Evolutionary conservation across 2,797 vertebrate genomes (phyloP), one percentile per base, ranked within the genome.

Genomic region (Austrolebias charrua): DNA sequence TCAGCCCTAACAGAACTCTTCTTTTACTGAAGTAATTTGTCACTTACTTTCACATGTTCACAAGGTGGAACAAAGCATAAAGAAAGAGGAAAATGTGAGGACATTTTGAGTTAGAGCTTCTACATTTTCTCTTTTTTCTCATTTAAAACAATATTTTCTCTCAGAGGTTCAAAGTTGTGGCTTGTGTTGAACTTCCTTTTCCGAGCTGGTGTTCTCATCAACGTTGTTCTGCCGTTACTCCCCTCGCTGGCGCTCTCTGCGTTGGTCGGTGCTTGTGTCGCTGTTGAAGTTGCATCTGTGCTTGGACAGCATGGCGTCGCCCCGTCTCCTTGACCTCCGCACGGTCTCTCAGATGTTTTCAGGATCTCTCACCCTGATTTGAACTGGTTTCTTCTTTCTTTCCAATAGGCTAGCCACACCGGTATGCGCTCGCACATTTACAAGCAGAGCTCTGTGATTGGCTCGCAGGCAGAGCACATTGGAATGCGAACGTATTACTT

Each of bases 401-500:
- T 46, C 70, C 78, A 46, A 16, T 84, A 98, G 96, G 96, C 95
- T 48, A 93, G 93, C 87, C 95, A 97, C 79, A 93, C 93, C 0
- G 96, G 96, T 49, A 96, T 97, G 95, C 89, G 95, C 75, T 94
- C 95, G 0, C 95, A 95, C 83, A 96, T 96, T 92, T 94, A 94
- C 82, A 94, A 93, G 75, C 92, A 83, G 88, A 94, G 91, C 84
- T 94, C 95, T 93, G 80, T 93, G 64, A 90, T 94, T 93, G 95
- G 95, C 90, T 95, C 94, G 9, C 95, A 95, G 91, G 94, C 93
- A 0, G 95, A 97, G 85, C 94, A 96, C 89, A 90, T 92, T 0
- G 95, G 96, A 67, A 96, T 97, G 96, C 78, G 97, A 79, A 98
- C 96, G 0, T 98, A 98, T 82, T 98, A 93, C 92, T 98, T 98